phyloP scores from a whole-genome alignment of 2,888 invertebrate genomes.

The Ophioninae sp. region DNA sequence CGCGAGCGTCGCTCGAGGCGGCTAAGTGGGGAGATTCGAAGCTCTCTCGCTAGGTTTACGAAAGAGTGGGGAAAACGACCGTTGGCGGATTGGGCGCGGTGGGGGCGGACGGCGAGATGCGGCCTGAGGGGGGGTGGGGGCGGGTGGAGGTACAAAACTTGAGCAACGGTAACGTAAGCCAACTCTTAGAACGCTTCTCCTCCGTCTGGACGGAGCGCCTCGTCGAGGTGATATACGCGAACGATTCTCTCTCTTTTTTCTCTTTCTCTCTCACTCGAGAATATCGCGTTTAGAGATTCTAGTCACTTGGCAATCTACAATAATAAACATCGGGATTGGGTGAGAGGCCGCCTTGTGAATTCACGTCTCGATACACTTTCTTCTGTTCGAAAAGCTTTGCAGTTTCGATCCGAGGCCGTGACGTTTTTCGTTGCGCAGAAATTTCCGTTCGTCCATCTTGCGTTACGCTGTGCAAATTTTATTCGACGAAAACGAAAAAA shows the following conservation, averaged over 20 bases:
- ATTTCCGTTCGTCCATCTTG: not conserved
- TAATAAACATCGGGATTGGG: conserved; percentile 25
- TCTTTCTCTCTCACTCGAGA: not conserved
- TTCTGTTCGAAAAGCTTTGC: not conserved
- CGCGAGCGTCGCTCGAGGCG: conserved; percentile 17
- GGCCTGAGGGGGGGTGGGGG: not conserved
- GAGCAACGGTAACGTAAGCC: conserved; percentile 13
- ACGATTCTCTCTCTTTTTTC: conserved; percentile 1
- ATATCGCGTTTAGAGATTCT: conserved; percentile 4
- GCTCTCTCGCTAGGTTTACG: not conserved
- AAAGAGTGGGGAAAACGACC: not conserved
- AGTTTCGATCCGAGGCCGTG: not conserved
- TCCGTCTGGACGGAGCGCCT: conserved; percentile 22
- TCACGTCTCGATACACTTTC: not conserved
- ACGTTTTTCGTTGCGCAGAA: conserved; percentile 7
- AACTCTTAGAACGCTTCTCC: not conserved
- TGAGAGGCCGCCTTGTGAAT: not conserved
- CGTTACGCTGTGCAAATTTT: no score
- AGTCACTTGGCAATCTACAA: conserved; percentile 38
- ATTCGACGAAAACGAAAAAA: no score
- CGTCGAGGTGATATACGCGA: conserved; percentile 13
- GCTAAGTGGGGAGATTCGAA: conserved; percentile 12
- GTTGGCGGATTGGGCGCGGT: not conserved
- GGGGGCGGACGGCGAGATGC: no score
- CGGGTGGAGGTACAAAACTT: not conserved